These are phyloP conservation scores for Rhynchophorus ferrugineus DNA, from an alignment of 1,140 invertebrate species.

Conservation along the genomic window DNA sequence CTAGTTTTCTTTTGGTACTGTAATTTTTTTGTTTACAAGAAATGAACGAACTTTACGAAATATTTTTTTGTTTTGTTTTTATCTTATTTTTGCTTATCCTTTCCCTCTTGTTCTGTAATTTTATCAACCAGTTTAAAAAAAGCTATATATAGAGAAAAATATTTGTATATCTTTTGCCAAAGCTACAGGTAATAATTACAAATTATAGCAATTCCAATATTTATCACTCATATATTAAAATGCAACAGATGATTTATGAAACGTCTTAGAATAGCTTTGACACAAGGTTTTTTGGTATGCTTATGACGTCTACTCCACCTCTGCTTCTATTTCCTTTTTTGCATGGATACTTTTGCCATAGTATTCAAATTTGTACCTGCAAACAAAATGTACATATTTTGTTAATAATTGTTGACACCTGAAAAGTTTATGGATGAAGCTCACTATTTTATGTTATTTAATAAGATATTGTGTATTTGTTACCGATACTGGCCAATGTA, in stretches of 20 bases:
- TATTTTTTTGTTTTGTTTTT: conserved; percentile 10
- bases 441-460: conserved; percentile 1
- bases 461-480: background rate
- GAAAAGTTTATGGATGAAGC: conserved; percentile 14
- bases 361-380: conserved; percentile 16
- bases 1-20: conserved; percentile 14
- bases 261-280: too few relatives aligned
- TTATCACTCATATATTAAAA: too few relatives aligned
- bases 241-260: too few relatives aligned
- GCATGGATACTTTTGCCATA: too few relatives aligned
- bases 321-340: conserved; percentile 5
- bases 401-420: conserved; percentile 20
- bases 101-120: too few relatives aligned
- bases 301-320: too few relatives aligned
- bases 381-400: conserved; percentile 15
- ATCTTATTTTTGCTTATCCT: conserved; percentile 5
- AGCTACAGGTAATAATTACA: too few relatives aligned
- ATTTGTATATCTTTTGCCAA: too few relatives aligned
- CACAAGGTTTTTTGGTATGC: too few relatives aligned
- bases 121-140: too few relatives aligned
- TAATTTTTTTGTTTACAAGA: conserved; percentile 13
- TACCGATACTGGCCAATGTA: conserved; percentile 11
- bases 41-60: conserved; percentile 12
- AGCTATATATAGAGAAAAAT: too few relatives aligned
- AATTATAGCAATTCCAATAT: too few relatives aligned